Evolutionary conservation across 2,888 invertebrate species (phyloP).

Genomic region (Drosophila affinis): DNA sequence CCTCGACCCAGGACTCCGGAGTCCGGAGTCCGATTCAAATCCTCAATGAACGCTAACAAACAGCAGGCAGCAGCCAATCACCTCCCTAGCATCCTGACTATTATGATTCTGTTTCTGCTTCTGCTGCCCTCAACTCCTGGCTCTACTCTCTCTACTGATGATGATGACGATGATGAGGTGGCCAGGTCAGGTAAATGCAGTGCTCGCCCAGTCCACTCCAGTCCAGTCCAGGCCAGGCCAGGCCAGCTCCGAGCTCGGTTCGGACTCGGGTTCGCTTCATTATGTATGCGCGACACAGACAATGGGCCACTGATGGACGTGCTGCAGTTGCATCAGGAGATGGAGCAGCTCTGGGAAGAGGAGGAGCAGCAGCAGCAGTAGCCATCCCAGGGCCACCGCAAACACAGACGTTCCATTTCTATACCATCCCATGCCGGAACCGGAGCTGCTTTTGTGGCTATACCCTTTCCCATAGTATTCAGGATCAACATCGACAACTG

Average conservation of each 20-base stretch:
- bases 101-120: slow-evolving; percentile 18
- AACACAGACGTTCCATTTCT: slow-evolving; percentile 45
- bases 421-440: slow-evolving; percentile 17
- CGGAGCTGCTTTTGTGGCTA: slow-evolving; percentile 25
- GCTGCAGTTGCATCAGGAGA: slow-evolving; percentile 57
- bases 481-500: too few species aligned
- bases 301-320: slow-evolving; percentile 79
- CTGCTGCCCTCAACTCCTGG: neutral
- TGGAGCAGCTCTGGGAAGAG: neutral
- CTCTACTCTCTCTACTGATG: neutral
- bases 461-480: neutral
- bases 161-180: slow-evolving; percentile 18
- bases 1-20: neutral
- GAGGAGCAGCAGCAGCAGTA: slow-evolving; percentile 2
- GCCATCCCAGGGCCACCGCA: slow-evolving; percentile 48
- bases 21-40: neutral
- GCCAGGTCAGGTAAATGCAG: slow-evolving; percentile 48
- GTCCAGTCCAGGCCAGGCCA: slow-evolving; percentile 34
- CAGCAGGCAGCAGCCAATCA: slow-evolving; percentile 65
- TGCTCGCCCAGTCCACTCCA: slow-evolving; percentile 31
- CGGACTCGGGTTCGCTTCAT: slow-evolving; percentile 62
- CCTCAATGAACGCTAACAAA: slow-evolving; percentile 56
- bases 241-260: slow-evolving; percentile 13
- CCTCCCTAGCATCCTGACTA: slow-evolving; percentile 27
- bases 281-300: slow-evolving; percentile 78